A percentile compares a stretch with the other conserved stretches of the same genome.
Conservation (phyloP, 2,888 invertebrate genomes). For the Nomada fucata region DNA sequence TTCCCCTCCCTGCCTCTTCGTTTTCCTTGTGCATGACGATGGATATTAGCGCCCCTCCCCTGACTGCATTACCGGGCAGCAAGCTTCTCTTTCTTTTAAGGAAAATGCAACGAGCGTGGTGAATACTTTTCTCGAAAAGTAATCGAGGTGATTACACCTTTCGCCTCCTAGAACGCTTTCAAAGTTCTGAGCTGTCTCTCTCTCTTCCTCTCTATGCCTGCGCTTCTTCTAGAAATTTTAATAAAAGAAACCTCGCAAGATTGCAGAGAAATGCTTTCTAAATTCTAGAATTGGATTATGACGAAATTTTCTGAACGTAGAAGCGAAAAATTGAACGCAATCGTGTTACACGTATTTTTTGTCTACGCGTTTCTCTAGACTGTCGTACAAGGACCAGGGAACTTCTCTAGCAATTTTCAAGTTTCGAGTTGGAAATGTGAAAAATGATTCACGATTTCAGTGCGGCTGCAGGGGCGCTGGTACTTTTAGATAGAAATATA, state of each 20-base stretch:
- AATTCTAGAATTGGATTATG: not conserved
- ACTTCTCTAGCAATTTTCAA: conserved; percentile 28
- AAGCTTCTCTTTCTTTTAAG: not conserved
- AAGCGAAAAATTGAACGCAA: not conserved
- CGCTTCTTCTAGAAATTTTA: not conserved
- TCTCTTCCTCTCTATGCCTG: not conserved
- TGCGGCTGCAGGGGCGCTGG: conserved; percentile 8
- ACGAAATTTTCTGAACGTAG: not conserved
- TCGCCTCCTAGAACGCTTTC: not conserved
- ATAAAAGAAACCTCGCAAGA: not conserved
- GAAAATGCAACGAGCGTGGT: not conserved
- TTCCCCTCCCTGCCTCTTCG: not conserved
- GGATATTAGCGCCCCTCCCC: conserved; percentile 34
- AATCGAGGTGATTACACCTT: not conserved
- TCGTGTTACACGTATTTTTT: conserved; percentile 11
- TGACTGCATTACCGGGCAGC: not conserved
- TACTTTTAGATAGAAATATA: conserved; percentile 11
- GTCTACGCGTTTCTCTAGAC: not conserved
- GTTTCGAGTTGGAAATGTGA: conserved; percentile 27
- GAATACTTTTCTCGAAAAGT: not conserved
- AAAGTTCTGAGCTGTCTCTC: not conserved
- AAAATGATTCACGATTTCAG: conserved; percentile 35
- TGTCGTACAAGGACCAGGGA: not conserved
- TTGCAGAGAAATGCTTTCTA: not conserved
- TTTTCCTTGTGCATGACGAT: not conserved